Base-by-base conservation (phyloP, 1,140 invertebrate species). In the Drosophila baimaii region DNA sequence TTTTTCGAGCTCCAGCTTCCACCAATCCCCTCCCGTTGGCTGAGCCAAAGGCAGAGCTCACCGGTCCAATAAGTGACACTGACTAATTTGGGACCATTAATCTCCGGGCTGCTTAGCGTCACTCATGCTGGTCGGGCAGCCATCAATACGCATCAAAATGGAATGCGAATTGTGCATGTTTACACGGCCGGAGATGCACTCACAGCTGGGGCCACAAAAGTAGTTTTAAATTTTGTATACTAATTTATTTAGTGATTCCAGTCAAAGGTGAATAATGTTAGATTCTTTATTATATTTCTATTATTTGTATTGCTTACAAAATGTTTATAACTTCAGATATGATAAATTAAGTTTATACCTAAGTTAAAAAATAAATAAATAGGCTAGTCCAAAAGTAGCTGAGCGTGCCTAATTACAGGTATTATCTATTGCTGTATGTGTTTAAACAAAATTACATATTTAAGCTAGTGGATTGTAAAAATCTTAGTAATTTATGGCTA, bases 21-120 rank as follows among this genome's bases (percentile, higher is more conserved):
- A 15, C 19, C 12, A 15, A 23, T 43, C 7, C 29, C n/a, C 23
- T 19, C 17, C 17, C 29, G 25, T 43, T 37, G 1, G 35, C 57
- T 66, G 54, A 51, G 27, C 41, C 59, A 56, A 52, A 35, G 54
- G 27, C 66, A 61, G 51, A 70, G 77, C 59, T 44, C 54, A 58
- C 29, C 69, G 75, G 71, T 68, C 66, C 71, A 83, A 68, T 88
- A 90, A 78, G 70, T 70, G 84, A 89, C 84, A 89, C 77, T 89
- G 84, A 89, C 84, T 89, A 89, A 89, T 89, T 72, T 43, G 66
- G 70, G 25, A 69, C 63, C 86, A 90, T 90, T 90, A 90, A 90
- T 90, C 88, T 75, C 44, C 4, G 33, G 47, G 75, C 85, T 86
- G 88, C 86, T 90, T 90, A 90, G 74, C 71, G 88, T 83, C 86